Conservation (phyloP, 2,797 vertebrate species). For the Falco peregrinus region DNA sequence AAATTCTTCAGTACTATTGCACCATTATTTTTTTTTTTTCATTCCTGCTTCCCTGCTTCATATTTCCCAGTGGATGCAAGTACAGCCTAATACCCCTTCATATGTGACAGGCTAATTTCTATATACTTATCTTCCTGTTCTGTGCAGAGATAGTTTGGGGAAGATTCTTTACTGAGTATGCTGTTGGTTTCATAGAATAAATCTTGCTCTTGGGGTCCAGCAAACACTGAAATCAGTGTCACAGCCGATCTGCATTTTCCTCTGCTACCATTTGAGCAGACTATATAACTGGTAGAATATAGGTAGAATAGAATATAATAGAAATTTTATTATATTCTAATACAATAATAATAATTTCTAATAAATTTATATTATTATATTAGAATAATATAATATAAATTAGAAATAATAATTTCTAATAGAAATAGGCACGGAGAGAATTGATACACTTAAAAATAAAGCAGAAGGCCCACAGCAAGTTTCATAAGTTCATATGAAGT, state of each 20-base stretch:
- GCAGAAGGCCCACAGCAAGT: neutral
- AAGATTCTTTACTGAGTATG: neutral
- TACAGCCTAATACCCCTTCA: neutral
- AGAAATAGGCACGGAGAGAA: neutral
- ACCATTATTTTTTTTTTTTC: neutral
- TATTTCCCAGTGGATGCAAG: neutral
- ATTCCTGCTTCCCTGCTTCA: neutral
- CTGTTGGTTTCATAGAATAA: neutral
- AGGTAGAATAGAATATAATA: neutral
- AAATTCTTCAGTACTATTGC: neutral
- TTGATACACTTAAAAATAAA: neutral
- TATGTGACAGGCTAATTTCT: neutral
- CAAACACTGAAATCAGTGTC: neutral
- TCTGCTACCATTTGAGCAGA: neutral
- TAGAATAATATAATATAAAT: too few relatives aligned
- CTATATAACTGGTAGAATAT: neutral
- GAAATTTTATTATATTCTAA: too few relatives aligned
- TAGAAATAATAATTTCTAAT: too few relatives aligned
- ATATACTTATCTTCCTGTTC: neutral
- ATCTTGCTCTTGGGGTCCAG: neutral
- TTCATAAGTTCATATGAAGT: neutral
- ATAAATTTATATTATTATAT: too few relatives aligned
- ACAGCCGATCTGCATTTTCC: neutral
- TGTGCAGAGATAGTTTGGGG: fast-evolving
- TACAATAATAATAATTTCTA: too few relatives aligned